Evolutionary conservation across 2,797 vertebrate species (phyloP), one percentile per base, ranked within the genome.

Genomic region (Acridotheres tristis): DNA sequence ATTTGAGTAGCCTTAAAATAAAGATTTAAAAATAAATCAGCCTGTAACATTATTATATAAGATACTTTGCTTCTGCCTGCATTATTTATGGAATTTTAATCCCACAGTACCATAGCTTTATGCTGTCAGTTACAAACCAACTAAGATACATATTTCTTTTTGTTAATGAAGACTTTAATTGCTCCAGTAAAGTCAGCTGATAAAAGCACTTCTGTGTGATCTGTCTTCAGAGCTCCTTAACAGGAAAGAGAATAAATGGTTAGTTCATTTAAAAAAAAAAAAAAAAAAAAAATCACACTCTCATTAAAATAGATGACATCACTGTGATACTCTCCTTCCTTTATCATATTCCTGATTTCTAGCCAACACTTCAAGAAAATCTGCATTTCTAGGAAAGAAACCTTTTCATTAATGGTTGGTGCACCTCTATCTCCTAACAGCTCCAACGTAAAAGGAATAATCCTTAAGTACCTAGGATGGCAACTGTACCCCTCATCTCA

Each of bases 141-240:
- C 95, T 97, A 98, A 95, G 97, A 97, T 98, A 98, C 97, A 90
- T 97, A 98, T 98, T 99, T 99, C 96, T 99, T 99, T 91, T 99
- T 99, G 94, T 99, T 99, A 97, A 99, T 98, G 97, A 99, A 99
- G 97, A 99, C 99, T 97, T 99, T 99, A 98, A 99, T 99, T 97
- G 99, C 99, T 96, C 99, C 99, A 32, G 99, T 99, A 97, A 99
- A 99, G 97, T 99, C 99, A 10, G 99, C 99, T 5, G 99, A 99
- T 50, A 99, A 98, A 86, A 99, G 98, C 95, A 99, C 99, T 97
- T 99, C 99, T 4, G 98, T 98, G 97, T 99, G 99, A 94, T 99
- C 99, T 1, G 98, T 99, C 98, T 99, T 99, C 87, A 99, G 96
- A 79, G 98, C 98, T 96, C 99, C 99, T 99, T 96, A 71, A 91